Evolutionary conservation across 2,888 invertebrate genomes (phyloP).

Genomic region (Bruchidius siliquastri): DNA sequence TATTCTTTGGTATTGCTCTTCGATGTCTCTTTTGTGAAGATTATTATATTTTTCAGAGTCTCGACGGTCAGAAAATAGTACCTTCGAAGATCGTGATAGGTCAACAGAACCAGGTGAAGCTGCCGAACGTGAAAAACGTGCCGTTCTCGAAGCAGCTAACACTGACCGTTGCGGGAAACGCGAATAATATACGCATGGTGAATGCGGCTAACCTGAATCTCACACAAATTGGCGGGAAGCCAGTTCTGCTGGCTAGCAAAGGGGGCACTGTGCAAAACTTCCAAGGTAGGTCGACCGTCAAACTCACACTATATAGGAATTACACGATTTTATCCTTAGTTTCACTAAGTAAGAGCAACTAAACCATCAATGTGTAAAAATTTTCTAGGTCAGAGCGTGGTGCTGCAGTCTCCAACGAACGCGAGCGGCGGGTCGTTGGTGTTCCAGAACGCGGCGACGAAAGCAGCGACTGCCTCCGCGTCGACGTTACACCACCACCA

Average conservation of each 20-base stretch:
- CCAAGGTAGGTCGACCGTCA: conserved; percentile 25
- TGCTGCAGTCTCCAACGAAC: conserved; percentile 42
- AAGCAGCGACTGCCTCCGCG: conserved; percentile 1
- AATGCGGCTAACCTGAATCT: conserved; percentile 51
- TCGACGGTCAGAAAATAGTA: conserved; percentile 35
- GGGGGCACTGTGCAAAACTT: conserved; percentile 42
- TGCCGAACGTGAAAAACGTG: conserved; percentile 31
- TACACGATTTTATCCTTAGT: too few species aligned
- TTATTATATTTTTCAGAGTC: conserved; percentile 28
- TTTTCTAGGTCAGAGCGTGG: conserved; percentile 44
- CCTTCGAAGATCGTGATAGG: conserved; percentile 33
- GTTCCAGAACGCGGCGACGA: conserved; percentile 35
- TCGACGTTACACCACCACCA: conserved; percentile 4
- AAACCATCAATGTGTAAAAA: too few species aligned
- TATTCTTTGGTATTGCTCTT: too few species aligned
- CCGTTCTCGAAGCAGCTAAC: conserved; percentile 25
- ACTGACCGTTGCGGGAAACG: conserved; percentile 31
- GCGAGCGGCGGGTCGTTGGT: conserved; percentile 26
- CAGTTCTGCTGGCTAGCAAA: conserved; percentile 52
- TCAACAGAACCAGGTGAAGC: conserved; percentile 35
- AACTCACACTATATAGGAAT: too few species aligned
- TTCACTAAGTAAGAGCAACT: too few species aligned
- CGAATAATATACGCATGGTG: conserved; percentile 50
- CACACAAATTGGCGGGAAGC: conserved; percentile 55
- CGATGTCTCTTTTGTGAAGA: too few species aligned